Conservation (phyloP, 2,113 vertebrate species). For the Falco punctatus region DNA sequence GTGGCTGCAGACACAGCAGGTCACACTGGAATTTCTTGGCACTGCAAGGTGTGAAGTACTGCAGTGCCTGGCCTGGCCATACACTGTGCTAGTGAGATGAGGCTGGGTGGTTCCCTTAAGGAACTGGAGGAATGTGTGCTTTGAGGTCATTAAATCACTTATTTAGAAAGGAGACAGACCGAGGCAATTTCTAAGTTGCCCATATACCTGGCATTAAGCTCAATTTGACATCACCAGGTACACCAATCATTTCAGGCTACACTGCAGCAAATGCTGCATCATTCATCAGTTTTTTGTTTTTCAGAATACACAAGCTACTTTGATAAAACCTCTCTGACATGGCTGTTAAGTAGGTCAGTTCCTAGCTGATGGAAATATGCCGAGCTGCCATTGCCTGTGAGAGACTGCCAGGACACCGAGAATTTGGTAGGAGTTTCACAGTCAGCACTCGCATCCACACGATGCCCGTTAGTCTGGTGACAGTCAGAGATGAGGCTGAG, state of each 20-base stretch:
- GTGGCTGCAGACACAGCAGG: background rate
- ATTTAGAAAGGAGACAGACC: background rate
- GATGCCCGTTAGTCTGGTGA: background rate
- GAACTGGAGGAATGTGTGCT: background rate
- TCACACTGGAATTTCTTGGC: background rate
- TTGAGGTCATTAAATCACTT: background rate
- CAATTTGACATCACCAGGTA: background rate
- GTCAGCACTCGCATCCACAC: rapidly evolving
- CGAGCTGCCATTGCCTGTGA: background rate
- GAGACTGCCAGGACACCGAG: background rate
- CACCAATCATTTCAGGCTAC: background rate
- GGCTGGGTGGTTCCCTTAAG: background rate
- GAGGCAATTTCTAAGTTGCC: background rate
- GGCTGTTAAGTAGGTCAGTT: background rate
- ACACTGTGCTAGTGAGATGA: too few relatives aligned
- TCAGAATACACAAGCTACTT: background rate
- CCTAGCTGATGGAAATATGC: background rate
- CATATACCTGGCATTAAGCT: background rate
- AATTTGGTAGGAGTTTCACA: background rate
- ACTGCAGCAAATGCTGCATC: background rate
- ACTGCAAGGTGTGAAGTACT: background rate
- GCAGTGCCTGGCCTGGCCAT: background rate
- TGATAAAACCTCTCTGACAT: background rate
- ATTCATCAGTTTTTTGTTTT: background rate
- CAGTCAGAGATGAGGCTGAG: background rate